A percentile compares a stretch with the other conserved stretches of the same genome.
These are phyloP conservation scores for Patagioenas fasciata DNA, from an alignment of 2,113 vertebrate species.

Conservation along the genomic window DNA sequence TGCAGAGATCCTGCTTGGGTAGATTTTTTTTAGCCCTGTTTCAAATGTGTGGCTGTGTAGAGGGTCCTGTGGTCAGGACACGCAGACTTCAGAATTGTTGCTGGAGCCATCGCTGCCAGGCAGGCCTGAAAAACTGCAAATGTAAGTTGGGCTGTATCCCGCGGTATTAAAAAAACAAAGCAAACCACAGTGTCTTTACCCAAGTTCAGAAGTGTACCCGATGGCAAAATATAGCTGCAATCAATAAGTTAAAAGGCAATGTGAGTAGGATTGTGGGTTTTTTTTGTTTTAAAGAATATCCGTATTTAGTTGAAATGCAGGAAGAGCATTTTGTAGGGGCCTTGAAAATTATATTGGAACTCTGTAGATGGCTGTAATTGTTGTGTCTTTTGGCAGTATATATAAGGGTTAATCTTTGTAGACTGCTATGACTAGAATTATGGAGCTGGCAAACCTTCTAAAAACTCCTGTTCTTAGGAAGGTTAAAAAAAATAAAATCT, in stretches of 20 bases:
- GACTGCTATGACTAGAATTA: not conserved
- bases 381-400: not conserved
- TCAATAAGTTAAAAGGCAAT: not conserved
- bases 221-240: not conserved
- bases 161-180: not conserved
- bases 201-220: not conserved
- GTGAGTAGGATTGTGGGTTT: not conserved
- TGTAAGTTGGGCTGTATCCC: not conserved
- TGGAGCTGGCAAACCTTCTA: not conserved
- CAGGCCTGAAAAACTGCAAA: not conserved
- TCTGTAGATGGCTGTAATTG: not conserved
- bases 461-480: not conserved
- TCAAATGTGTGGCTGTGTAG: accelerated
- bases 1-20: not conserved
- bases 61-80: not conserved
- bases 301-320: not conserved
- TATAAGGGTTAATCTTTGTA: not conserved
- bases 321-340: not conserved
- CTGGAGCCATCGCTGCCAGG: not conserved
- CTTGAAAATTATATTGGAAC: not conserved
- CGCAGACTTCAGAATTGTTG: not conserved
- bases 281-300: not conserved
- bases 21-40: accelerated
- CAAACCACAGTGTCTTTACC: not conserved
- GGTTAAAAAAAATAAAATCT: not conserved